Base-by-base conservation (phyloP, 2,113 vertebrate species). In the Tenrec ecaudatus region DNA sequence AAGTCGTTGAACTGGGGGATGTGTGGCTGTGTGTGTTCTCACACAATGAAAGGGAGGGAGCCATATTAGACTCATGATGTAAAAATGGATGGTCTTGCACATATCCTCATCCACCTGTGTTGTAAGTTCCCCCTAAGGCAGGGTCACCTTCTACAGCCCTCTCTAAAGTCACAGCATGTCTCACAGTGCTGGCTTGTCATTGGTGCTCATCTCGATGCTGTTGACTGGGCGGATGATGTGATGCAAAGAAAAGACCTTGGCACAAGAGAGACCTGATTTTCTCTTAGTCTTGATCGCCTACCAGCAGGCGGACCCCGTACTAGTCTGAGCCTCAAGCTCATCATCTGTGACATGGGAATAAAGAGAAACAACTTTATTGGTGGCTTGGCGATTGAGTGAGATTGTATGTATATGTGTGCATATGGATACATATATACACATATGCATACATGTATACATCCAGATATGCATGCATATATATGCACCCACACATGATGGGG, bases 41-140 rank as follows among this genome's bases (percentile, higher is more conserved):
- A 69, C 23, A 69, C 31, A 69, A 17, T n/a, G 15, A 31, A 68
- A 31, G 17, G 15, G n/a, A 5, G n/a, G 19, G 5, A 38, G 9
- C 47, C 0, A 0, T 0, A 0, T 11, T 27, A 4, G 31, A 53
- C 38, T 40, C 38, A 2, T 19, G 20, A 40, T 53, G 58, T 71
- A 33, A 66, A 71, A 58, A 1, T 16, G 29, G 43, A 25, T 8
- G 1, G 27, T 38, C 2, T 0, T 9, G 33, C 6, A 9, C 47
- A 53, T 53, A 10, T 27, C 60, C 60, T 62, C 19, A 62, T 6
- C 60, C 23, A 62, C 23, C 60, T 22, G 60, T 69, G 58, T 53
- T 53, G 47, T 53, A 53, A 47, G 43, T 47, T 47, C 47, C 43
- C 69, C 90, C n/a, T 53, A 75, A 84, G 36, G 38, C 68, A 71